Base-by-base conservation (phyloP, 2,797 vertebrate species). In the Manis javanica region DNA sequence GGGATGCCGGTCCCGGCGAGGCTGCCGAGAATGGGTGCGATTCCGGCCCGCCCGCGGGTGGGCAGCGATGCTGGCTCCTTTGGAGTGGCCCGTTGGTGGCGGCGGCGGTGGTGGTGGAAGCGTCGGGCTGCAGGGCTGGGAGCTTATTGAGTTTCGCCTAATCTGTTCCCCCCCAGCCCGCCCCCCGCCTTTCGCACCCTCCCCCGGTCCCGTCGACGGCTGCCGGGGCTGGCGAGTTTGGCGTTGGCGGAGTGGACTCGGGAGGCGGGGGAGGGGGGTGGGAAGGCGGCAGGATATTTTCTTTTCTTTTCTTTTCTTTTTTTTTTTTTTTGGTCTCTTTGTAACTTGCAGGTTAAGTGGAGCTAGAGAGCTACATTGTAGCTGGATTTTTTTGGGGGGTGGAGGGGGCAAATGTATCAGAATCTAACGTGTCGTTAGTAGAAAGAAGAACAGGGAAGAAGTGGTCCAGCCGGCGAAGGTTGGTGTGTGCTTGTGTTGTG, bases 281-380 rank as follows among this genome's bases (percentile, higher is more conserved):
- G 92, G 81, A 71, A 91, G 93, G 94, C 78, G 75, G 90, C 90
- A 94, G 97, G 91, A 57, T 96, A 31, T 88, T 87, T 96, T 88
- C 83, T 46, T 46, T 46, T 46, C 11, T 12, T 46, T 46, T 46
- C 46, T 46, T 46, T 46, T 9, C 8, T 46, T 46, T 46, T 46
- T 46, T 46, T 46, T 29, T 87, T 53, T 37, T 49, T 24, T 24
- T 14, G 79, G 92, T 92, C 71, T 92, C 90, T 96, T 98, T 95
- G 95, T 98, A 98, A 98, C 97, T 98, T 98, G 97, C 98, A 97
- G 98, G 98, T 98, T 98, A 98, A 98, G 98, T 98, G 98, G 97
- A 98, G 97, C 98, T 98, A 98, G 96, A 98, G 96, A 98, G 98
- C 98, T 97, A 95, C 96, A 63, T 83, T 97, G 97, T 97, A 98